Evolutionary conservation across 2,888 invertebrate genomes (phyloP), one percentile per base, ranked within the genome.

Genomic region (Diarsia mendica): DNA sequence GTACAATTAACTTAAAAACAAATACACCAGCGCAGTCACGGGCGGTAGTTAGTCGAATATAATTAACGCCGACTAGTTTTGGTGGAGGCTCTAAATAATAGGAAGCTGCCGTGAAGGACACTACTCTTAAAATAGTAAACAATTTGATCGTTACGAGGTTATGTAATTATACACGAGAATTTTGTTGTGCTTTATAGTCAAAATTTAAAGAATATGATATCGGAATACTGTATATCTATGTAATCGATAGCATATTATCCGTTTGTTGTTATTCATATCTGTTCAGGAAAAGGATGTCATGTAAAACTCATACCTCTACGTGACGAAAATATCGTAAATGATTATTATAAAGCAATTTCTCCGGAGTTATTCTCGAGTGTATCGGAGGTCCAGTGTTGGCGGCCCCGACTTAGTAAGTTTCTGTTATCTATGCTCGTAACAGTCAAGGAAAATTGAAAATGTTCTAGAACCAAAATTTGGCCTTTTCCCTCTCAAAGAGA

Each of bases 91-190:
- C 46, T 39, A 84, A 66, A 70, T 72, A 76, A 68, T 70, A 83
- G 85, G 85, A 82, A 83, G 83, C 55, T 4, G 49, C 51, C 46
- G 44, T 65, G 78, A 85, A 83, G 83, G 83, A 65, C 83, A 55
- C 49, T n/a, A 8, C 53, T 49, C 39, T 68, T 49, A 39, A 39
- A 33, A 72, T 67, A 48, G 48, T 67, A 64, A 80, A 65, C 84
- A 70, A 72, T 67, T 55, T 64, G 55, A 61, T 44, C n/a, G 60
- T n/a, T 67, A 58, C 5, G 49, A 72, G 60, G 68, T 18, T 67
- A 69, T 61, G 39, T 39, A 23, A 65, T 73, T 39, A 63, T 18
- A 51, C 2, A n/a, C 28, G 33, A 61, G 39, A 23, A 55, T 53
- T 55, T 18, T 23, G 8, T 4, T 46, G 46, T 15, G 20, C 8